Evolutionary conservation across 2,113 vertebrate species (phyloP).

Genomic region (Periophthalmodon schlosseri): DNA sequence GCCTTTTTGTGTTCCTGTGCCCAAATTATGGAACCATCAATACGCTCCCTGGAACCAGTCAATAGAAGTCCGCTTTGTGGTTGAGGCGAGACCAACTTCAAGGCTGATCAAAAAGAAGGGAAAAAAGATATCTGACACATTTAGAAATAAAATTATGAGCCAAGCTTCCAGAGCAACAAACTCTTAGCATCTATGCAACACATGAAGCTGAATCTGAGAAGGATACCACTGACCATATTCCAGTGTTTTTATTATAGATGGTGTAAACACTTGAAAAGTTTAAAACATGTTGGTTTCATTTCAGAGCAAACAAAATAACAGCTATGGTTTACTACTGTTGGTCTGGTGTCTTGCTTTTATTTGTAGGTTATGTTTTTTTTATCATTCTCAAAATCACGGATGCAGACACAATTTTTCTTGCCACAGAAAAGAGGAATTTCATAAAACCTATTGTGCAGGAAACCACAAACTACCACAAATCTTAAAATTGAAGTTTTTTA

Average conservation of each 20-base stretch:
- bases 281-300: neutral
- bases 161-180: conserved; percentile 33
- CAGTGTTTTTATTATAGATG: neutral
- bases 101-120: conserved; percentile 60
- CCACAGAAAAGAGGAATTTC: neutral
- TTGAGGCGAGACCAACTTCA: conserved; percentile 78
- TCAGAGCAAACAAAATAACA: no score
- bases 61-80: conserved; percentile 79
- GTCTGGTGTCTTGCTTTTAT: neutral
- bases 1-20: conserved; percentile 82
- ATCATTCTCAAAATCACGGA: neutral
- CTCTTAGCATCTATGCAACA: conserved; percentile 15
- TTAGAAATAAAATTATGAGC: conserved; percentile 63
- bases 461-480: neutral
- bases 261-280: neutral
- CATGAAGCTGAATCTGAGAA: conserved; percentile 15
- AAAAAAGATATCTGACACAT: conserved; percentile 57
- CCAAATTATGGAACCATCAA: conserved; percentile 86
- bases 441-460: neutral
- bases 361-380: neutral
- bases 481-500: neutral
- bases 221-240: conserved; percentile 27
- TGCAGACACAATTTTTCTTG: neutral
- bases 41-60: conserved; percentile 81
- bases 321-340: neutral